Evolutionary conservation across 2,113 vertebrate genomes (phyloP), one percentile per base, ranked within the genome.

Genomic region (Brachypteracias leptosomus): DNA sequence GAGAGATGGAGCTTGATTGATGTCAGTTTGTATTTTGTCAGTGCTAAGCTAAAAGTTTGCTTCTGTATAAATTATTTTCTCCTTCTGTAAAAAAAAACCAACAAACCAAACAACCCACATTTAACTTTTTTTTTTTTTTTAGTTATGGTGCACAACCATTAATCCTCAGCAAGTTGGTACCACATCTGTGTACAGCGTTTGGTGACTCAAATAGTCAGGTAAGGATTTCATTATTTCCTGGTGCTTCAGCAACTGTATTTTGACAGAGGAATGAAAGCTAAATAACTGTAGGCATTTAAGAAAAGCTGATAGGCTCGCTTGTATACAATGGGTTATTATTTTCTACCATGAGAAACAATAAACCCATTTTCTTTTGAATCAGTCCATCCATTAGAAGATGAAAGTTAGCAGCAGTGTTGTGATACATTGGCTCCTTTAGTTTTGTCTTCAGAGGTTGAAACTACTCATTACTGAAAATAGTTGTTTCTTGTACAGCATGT

Each of bases 201-300:
- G 99, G 98, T 97, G 99, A 99, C 98, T 99, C 99, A 28, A 99
- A 99, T 93, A 98, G 98, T 94, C 99, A 99, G 98, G 99, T 99
- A 97, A 98, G 97, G 20, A 79, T 76, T 93, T 89, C 24, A 20
- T 46, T 97, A 68, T 10, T 74, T 89, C 8, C 25, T 42, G 22
- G 15, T 75, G 28, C n/a, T 59, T 89, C 6, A 57, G 5, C 13
- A 67, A 2, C 18, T 72, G 2, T 51, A 7, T 10, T 77, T 67
- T 36, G 35, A 49, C 42, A 78, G 44, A n/a, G 24, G 22, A 68
- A 12, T 77, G 63, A 78, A 90, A 75, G 33, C 24, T 40, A 61
- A 93, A 68, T 57, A 49, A 40, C 61, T 29, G 12, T 8, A 58
- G 24, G 7, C 52, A 36, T 54, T 94, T 47, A 44, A 63, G 35